Conservation (phyloP, 2,113 vertebrate genomes). For the Pangasianodon gigas region DNA sequence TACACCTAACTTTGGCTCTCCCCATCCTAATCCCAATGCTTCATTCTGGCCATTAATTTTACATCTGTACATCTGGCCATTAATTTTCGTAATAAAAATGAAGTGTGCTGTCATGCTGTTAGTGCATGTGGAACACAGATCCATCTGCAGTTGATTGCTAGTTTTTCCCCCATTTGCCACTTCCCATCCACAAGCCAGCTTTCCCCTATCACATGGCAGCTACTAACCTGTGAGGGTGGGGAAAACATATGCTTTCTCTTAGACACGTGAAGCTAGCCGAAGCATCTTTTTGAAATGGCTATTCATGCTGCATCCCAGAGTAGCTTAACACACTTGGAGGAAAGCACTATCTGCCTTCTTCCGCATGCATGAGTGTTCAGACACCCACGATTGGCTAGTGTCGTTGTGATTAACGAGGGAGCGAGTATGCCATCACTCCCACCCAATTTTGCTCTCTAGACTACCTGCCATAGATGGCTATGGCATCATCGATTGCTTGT, state of each 20-base stretch:
- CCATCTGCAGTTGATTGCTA: neutral
- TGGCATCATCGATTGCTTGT: neutral
- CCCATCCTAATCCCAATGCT: neutral
- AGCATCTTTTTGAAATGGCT: neutral
- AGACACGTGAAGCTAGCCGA: neutral
- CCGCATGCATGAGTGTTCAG: neutral
- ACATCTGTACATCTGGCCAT: neutral
- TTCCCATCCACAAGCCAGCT: neutral
- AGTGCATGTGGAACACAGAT: neutral
- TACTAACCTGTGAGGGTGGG: neutral
- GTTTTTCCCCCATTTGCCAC: neutral
- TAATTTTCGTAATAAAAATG: neutral
- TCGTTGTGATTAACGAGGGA: neutral
- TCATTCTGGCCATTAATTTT: neutral
- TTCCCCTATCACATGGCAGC: neutral
- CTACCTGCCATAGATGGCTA: neutral
- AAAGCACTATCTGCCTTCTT: neutral
- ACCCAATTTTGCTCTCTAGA: neutral
- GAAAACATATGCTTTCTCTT: neutral
- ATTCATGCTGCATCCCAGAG: neutral
- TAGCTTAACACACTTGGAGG: neutral
- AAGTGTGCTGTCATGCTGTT: neutral
- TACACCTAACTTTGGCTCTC: neutral
- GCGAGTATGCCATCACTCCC: neutral
- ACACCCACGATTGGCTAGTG: neutral